phyloP scores from a whole-genome alignment of 2,888 invertebrate species.

The Aplocera efformata region DNA sequence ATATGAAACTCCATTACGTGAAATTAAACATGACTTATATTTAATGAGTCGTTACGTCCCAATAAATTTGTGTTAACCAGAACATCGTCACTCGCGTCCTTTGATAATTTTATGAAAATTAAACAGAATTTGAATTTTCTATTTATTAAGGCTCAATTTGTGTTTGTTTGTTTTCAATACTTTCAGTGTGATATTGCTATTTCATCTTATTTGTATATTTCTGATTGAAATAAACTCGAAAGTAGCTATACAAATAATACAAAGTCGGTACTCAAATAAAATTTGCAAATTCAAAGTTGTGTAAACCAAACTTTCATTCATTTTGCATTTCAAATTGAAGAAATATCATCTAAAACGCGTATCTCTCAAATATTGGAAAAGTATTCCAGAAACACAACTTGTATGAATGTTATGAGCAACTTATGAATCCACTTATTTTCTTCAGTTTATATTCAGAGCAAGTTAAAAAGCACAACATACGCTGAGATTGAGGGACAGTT shows the following conservation, averaged over 20 bases:
- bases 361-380: too few relatives aligned
- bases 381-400: too few relatives aligned
- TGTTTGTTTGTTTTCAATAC: slow-evolving; percentile 6
- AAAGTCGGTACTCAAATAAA: slow-evolving; percentile 1
- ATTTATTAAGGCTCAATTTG: slow-evolving; percentile 6
- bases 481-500: too few relatives aligned
- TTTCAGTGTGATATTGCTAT: slow-evolving; percentile 2
- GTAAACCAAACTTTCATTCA: too few relatives aligned
- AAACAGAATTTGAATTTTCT: slow-evolving; percentile 9
- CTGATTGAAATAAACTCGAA: slow-evolving; percentile 1
- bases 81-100: neutral
- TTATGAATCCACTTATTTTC: too few relatives aligned
- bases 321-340: too few relatives aligned
- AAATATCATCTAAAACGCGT: too few relatives aligned
- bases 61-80: slow-evolving; percentile 6
- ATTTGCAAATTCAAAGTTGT: neutral
- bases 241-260: slow-evolving; percentile 1
- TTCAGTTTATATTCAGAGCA: too few relatives aligned
- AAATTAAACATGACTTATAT: neutral
- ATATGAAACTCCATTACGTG: too few relatives aligned
- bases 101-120: slow-evolving; percentile 5
- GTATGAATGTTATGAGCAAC: too few relatives aligned
- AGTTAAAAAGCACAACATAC: too few relatives aligned
- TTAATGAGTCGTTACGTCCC: neutral
- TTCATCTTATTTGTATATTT: slow-evolving; percentile 7